Percentiles rank a stretch among this genome's conserved stretches.
Evolutionary conservation across 2,113 vertebrate species (phyloP).

Genomic region (Bolborhynchus lineola): DNA sequence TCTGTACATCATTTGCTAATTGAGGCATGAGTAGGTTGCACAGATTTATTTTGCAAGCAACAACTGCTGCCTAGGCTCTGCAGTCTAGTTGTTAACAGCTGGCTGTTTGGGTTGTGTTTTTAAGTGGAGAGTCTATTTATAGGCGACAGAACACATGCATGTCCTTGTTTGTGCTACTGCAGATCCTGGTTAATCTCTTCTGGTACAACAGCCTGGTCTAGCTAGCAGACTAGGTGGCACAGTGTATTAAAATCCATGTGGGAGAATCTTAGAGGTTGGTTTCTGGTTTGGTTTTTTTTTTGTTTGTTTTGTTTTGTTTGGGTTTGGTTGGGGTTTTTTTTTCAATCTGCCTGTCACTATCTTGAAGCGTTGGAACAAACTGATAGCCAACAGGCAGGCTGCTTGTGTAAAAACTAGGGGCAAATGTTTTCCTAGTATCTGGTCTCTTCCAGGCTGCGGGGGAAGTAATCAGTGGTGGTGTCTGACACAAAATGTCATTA

Average conservation of each 20-base stretch:
- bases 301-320: fast-evolving
- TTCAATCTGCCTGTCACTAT: not conserved
- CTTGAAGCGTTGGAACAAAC: not conserved
- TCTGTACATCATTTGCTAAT: not conserved
- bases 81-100: slow-evolving; percentile 13
- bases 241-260: not conserved
- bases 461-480: not conserved
- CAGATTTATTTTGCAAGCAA: slow-evolving; percentile 6
- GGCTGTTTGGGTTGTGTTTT: not conserved
- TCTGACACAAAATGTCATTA: not conserved
- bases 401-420: not conserved
- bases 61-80: not conserved
- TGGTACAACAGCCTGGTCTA: not conserved
- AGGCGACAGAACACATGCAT: not conserved
- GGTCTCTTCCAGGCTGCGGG: not conserved
- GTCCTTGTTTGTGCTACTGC: slow-evolving; percentile 13
- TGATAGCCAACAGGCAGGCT: not conserved
- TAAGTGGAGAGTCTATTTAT: slow-evolving; percentile 32
- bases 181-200: not conserved
- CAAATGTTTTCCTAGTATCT: not conserved
- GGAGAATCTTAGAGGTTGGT: not conserved
- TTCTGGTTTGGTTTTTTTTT: not conserved
- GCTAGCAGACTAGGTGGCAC: not conserved
- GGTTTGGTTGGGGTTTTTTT: fast-evolving
- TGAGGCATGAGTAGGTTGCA: not conserved